Base-by-base conservation (phyloP, 2,113 vertebrate species). In the Colaptes auratus region DNA sequence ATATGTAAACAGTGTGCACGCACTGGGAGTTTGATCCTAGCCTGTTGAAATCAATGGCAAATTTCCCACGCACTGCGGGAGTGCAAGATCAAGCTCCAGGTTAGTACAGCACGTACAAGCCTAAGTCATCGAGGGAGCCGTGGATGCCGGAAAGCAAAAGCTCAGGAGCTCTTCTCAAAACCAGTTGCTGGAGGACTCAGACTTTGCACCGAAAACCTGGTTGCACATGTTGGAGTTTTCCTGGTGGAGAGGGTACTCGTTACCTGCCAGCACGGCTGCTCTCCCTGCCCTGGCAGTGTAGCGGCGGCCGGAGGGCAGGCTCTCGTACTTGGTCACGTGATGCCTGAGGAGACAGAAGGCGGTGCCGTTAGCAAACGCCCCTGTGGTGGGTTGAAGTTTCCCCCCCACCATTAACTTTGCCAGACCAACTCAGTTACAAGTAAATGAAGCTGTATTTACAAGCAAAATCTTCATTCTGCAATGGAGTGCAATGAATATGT, bases 151-250 rank as follows among this genome's bases (percentile, higher is more conserved):
- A 59, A 60, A 63, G 66, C 44, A 24, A 93, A 85, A 85, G 53
- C 42, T 79, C 76, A 6, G 64, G 17, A 10, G 16, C 84, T 42
- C 9, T 4, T 77, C 65, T 98, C 94, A 98, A 96, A 98, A 98
- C 98, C 98, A 98, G 87, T 89, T 65, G 7, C 82, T 56, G 3
- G 97, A 89, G 7, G 90, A 87, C 25, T 97, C 98, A 3, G 97
- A 95, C 53, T 98, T 96, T 1, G 94, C 12, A 1, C 77, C 48
- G 5, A 99, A 99, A 79, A 99, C 98, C 89, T 89, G 97, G 83
- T 97, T 99, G 98, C 99, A 99, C 99, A 99, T 99, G 94, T 99
- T 97, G 8, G 99, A 99, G 97, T 99, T 99, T 86, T 99, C 99
- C 92, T 98, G 99, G 90, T 99, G 99, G 73, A 99, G 98, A 24